Evolutionary conservation across 2,888 invertebrate species (phyloP).

Genomic region (Drosophila suboccidentalis): DNA sequence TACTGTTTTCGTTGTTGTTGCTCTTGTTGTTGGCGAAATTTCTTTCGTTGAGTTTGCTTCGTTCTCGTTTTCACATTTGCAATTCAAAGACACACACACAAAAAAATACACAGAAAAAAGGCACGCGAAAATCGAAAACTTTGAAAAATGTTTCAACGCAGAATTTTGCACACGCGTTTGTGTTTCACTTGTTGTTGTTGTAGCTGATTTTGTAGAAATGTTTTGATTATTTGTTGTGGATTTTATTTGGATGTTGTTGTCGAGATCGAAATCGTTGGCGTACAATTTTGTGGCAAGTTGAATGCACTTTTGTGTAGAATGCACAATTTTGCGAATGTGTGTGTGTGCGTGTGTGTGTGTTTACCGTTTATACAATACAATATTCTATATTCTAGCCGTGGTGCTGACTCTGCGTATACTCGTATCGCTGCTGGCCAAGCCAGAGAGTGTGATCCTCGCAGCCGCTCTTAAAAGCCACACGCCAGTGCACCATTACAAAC

Average conservation of each 20-base stretch:
- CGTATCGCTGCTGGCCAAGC: constrained; percentile 59
- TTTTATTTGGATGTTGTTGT: constrained; percentile 27
- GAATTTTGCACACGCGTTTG: constrained; percentile 53
- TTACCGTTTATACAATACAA: neutral
- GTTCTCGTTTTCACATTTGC: constrained; percentile 35
- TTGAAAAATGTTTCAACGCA: constrained; percentile 33
- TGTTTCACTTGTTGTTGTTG: constrained; percentile 9
- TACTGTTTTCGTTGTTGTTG: neutral
- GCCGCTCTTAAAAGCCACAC: constrained; percentile 51
- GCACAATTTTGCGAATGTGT: constrained; percentile 12
- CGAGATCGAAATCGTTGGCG: constrained; percentile 54
- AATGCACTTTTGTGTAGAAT: constrained; percentile 57
- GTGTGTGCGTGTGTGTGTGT: neutral
- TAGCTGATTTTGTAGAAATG: constrained; percentile 33
- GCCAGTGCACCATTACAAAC: constrained; percentile 65
- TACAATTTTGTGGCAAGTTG: constrained; percentile 57
- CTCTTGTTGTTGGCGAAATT: constrained; percentile 20
- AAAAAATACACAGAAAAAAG: constrained; percentile 18
- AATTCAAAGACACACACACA: constrained; percentile 25
- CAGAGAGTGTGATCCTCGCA: constrained; percentile 53
- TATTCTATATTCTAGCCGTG: constrained; percentile 20
- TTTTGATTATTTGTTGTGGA: constrained; percentile 42
- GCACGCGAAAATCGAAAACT: constrained; percentile 36
- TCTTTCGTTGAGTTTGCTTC: constrained; percentile 31
- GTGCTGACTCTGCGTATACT: constrained; percentile 74